Evolutionary conservation across 2,113 vertebrate species (phyloP).

Genomic region (Copsychus sechellarum): DNA sequence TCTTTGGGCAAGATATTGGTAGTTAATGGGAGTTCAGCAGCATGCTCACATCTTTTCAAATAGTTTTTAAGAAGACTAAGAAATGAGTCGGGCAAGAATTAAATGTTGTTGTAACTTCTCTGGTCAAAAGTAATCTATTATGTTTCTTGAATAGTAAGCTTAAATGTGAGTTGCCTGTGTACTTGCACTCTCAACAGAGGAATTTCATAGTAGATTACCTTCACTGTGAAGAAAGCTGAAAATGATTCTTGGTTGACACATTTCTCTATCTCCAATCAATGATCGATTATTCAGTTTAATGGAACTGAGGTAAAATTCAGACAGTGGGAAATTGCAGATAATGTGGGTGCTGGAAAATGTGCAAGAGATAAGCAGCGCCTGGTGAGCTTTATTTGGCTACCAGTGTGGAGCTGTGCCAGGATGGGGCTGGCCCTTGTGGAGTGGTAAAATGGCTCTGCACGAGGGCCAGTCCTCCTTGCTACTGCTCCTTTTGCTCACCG

Average conservation of each 20-base stretch:
- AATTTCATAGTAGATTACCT: not conserved
- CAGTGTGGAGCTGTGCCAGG: not conserved
- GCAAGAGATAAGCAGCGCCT: not conserved
- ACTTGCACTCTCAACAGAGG: not conserved
- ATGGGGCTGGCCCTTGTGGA: not conserved
- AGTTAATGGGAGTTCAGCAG: not conserved
- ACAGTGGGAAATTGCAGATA: not conserved
- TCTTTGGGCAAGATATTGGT: not conserved
- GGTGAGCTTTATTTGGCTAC: not conserved
- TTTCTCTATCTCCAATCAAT: not conserved
- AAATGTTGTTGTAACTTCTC: not conserved
- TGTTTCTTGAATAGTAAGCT: not conserved
- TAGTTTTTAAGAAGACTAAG: not conserved
- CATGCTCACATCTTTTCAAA: not conserved
- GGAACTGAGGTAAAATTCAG: not conserved
- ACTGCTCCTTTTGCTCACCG: not conserved
- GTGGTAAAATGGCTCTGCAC: not conserved
- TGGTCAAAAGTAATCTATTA: not conserved
- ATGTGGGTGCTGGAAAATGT: not conserved
- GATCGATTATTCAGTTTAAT: not conserved
- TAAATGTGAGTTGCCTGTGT: not conserved
- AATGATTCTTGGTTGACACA: not conserved
- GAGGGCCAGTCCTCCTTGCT: no score
- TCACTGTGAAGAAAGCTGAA: not conserved
- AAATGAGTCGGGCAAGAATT: not conserved